These are phyloP conservation scores for Macrobrachium nipponense DNA, from an alignment of 1,140 invertebrate species.

Conservation along the genomic window DNA sequence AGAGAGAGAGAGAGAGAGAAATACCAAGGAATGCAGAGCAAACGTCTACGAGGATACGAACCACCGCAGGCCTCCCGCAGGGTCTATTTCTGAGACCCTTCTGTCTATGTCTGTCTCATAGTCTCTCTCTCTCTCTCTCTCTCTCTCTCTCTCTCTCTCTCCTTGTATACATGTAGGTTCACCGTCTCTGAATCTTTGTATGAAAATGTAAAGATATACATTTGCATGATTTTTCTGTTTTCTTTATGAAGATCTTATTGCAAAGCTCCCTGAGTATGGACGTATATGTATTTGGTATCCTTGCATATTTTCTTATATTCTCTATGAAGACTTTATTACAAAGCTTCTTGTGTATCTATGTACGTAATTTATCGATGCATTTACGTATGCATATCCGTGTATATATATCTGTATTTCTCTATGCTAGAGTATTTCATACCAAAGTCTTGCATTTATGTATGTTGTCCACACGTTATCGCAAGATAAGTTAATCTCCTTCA, in stretches of 20 bases:
- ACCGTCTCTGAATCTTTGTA: not conserved
- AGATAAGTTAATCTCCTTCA: not conserved
- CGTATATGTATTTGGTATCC: too few relatives aligned
- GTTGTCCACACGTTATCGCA: not conserved
- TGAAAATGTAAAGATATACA: slow-evolving; percentile 2
- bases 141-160: not conserved
- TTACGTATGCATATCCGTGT: not conserved
- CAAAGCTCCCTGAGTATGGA: not conserved
- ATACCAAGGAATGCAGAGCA: not conserved
- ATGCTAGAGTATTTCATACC: not conserved
- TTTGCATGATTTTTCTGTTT: not conserved
- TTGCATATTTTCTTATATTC: not conserved
- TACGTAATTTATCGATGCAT: too few relatives aligned
- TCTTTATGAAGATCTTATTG: not conserved
- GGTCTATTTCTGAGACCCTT: not conserved
- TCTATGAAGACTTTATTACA: not conserved
- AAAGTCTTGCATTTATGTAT: not conserved
- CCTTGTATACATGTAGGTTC: not conserved
- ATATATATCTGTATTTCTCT: not conserved
- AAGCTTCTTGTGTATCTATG: not conserved
- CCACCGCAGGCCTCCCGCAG: too few relatives aligned
- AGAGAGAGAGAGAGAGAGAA: not conserved
- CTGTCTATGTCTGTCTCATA: not conserved
- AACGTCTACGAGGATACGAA: not conserved
- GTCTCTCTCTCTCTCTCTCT: slow-evolving; percentile 16